Base-by-base conservation (phyloP, 2,888 invertebrate species). In the Drosophila melanosoma region DNA sequence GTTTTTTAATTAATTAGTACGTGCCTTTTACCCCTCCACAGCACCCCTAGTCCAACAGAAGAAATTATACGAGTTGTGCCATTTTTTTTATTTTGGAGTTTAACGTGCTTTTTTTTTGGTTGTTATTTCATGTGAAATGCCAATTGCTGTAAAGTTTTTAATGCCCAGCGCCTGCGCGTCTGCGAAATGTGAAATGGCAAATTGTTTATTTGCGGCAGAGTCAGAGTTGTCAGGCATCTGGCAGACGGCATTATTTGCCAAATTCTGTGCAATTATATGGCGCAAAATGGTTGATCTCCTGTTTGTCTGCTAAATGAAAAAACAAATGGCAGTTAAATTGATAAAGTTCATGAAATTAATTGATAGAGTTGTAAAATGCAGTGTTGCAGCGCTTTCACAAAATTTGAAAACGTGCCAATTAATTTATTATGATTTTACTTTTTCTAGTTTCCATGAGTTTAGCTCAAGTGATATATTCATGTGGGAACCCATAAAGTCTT, bases 1-100 rank as follows among this genome's bases (percentile, higher is more conserved):
- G 73, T 87, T 85, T 85, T 85, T 89, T 89, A 85, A 85, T 85
- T 85, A 85, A 85, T 85, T 89, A 85, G 83, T 88, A 86, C 86
- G 86, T 82, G 83, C 54, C 33, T 45, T 51, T 42, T 36, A n/a
- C 52, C 33, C 29, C 17, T 20, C 5, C 17, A 10, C 11, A 23
- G 33, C 38, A 23, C 26, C 23, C 38, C 29, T 15, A 12, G 8
- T 4, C 45, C 45, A 15, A 20, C 35, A 51, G 53, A 57, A 58
- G 38, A 59, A 57, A 60, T 74, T 75, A 26, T 54, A 59, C 57
- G 69, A 58, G 26, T 61, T 26, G 54, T 36, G 45, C 45, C 15
- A 45, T 79, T 54, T 42, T 45, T 35, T 20, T 58, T 42, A n/a
- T 49, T 64, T 53, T 53, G n/a, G 11, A 45, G 45, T 66, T 66